phyloP scores from a whole-genome alignment of 2,113 vertebrate genomes.

The Corythaeola cristata region DNA sequence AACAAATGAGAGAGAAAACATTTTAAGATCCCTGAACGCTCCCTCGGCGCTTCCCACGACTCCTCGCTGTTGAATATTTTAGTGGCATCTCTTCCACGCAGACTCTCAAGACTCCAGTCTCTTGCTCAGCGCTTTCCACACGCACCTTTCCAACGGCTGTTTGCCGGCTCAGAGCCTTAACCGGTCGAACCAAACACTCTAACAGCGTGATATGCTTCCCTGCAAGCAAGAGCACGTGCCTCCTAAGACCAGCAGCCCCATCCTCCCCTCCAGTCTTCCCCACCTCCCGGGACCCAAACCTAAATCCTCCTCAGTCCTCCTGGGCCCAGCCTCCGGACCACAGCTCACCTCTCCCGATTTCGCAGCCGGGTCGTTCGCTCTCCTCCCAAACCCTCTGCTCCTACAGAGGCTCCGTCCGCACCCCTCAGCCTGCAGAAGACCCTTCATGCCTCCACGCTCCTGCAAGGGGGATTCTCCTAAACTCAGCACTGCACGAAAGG shows the following conservation, averaged over 20 bases:
- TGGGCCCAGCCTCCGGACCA: background rate
- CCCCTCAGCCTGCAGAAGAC: background rate
- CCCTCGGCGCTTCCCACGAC: accelerated
- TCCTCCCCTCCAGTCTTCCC: background rate
- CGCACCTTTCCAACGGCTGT: background rate
- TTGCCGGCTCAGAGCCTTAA: background rate
- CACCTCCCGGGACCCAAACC: background rate
- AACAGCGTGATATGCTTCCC: accelerated
- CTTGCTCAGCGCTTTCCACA: background rate
- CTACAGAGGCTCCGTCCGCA: background rate
- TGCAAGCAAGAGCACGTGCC: background rate
- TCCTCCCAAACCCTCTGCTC: background rate
- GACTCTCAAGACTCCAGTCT: background rate
- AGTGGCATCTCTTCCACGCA: background rate
- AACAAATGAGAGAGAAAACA: background rate
- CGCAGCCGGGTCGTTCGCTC: accelerated
- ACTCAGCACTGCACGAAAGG: background rate
- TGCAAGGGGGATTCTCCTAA: background rate
- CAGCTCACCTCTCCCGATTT: background rate
- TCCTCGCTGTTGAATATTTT: background rate
- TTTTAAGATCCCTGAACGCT: accelerated
- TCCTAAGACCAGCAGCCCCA: background rate
- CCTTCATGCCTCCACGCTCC: background rate
- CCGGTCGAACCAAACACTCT: accelerated
- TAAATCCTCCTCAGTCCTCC: background rate